Evolutionary conservation across 2,113 vertebrate species (phyloP).

Genomic region (Sitta europaea): DNA sequence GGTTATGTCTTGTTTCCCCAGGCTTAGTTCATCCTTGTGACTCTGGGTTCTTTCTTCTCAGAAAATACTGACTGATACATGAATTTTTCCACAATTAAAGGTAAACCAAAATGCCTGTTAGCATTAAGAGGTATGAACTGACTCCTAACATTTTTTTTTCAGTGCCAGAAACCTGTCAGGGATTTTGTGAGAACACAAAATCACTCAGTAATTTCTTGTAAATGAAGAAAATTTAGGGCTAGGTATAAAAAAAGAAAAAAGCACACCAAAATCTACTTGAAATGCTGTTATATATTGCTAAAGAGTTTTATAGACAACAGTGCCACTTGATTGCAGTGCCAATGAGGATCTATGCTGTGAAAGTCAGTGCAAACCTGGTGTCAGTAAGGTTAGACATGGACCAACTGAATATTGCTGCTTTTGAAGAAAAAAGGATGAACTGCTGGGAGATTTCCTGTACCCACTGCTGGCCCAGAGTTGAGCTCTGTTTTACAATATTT

Average conservation of each 20-base stretch:
- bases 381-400: neutral
- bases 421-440: neutral
- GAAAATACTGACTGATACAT: neutral
- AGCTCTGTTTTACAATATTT: neutral
- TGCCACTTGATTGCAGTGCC: fast-evolving
- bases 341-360: neutral
- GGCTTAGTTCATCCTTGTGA: neutral
- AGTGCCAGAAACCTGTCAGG: neutral
- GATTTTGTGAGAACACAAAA: neutral
- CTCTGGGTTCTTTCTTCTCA: neutral
- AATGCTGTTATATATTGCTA: neutral
- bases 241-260: neutral
- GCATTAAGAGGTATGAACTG: neutral
- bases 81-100: neutral
- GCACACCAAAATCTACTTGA: neutral
- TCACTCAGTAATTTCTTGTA: neutral
- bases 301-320: neutral
- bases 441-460: neutral
- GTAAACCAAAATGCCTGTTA: neutral
- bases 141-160: neutral
- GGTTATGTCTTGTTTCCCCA: neutral
- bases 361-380: neutral
- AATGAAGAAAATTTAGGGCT: neutral
- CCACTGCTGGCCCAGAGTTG: neutral
- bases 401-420: neutral